A percentile compares a stretch with the other conserved stretches of the same genome.
These are phyloP conservation scores for Paracyclopina nana DNA, from an alignment of 1,140 invertebrate genomes.

Conservation along the genomic window DNA sequence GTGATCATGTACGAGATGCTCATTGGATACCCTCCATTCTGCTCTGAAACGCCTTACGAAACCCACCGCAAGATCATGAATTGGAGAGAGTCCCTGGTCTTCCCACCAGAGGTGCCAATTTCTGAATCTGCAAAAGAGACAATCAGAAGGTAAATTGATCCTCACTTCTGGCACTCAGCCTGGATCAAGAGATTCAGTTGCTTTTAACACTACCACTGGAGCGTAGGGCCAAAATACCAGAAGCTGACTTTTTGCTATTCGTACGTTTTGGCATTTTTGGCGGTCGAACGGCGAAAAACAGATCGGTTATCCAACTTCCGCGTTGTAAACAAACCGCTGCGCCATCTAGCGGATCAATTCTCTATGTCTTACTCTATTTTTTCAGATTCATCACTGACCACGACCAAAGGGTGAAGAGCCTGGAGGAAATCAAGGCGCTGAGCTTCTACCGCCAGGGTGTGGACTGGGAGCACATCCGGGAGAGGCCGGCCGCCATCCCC, in stretches of 20 bases:
- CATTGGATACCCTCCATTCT: conserved; percentile 96
- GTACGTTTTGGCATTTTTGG: too few species aligned
- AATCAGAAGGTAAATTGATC: conserved; percentile 22
- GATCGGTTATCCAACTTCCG: neutral
- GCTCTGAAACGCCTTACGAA: conserved; percentile 96
- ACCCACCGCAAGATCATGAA: conserved; percentile 99
- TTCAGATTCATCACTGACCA: conserved; percentile 76
- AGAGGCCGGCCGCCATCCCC: conserved; percentile 87
- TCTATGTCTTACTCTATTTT: neutral
- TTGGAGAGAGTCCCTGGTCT: conserved; percentile 91
- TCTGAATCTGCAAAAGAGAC: conserved; percentile 49
- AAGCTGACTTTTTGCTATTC: too few species aligned
- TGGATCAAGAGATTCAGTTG: too few species aligned
- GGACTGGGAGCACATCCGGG: conserved; percentile 88
- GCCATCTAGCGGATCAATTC: too few species aligned
- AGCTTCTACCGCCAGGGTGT: conserved; percentile 59
- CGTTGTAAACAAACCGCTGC: too few species aligned
- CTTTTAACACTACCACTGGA: too few species aligned
- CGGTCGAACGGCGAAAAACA: too few species aligned
- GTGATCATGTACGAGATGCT: conserved; percentile 99
- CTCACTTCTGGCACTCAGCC: too few species aligned
- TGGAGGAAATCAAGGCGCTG: conserved; percentile 55
- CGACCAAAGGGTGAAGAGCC: conserved; percentile 56
- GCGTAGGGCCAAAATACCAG: too few species aligned
- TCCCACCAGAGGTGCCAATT: conserved; percentile 96